A percentile compares a stretch with the other conserved stretches of the same genome.
Evolutionary conservation across 2,113 vertebrate genomes (phyloP).

Genomic region (Zingel zingel): DNA sequence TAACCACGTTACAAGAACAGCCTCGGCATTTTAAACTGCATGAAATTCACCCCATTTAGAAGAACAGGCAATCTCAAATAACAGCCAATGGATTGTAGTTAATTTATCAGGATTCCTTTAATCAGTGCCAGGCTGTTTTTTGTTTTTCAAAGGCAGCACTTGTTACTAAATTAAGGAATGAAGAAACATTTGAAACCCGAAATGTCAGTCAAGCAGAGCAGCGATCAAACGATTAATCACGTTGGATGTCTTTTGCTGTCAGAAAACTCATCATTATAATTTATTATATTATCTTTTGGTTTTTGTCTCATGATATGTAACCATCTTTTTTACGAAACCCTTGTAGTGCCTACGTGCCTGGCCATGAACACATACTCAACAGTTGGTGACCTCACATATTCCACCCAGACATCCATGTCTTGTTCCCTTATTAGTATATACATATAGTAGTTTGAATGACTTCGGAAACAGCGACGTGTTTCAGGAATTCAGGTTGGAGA

Average conservation of each 20-base stretch:
- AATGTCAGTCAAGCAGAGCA: slow-evolving; percentile 56
- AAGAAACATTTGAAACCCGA: slow-evolving; percentile 45
- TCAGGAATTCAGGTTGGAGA: slow-evolving; percentile 36
- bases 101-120: slow-evolving; percentile 52
- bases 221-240: slow-evolving; percentile 56
- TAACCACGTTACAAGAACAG: slow-evolving; percentile 30
- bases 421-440: slow-evolving; percentile 35
- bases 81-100: slow-evolving; percentile 31
- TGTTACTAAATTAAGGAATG: slow-evolving; percentile 60
- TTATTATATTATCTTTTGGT: slow-evolving; percentile 64
- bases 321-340: slow-evolving; percentile 7
- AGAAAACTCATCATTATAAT: slow-evolving; percentile 45
- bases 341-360: background rate
- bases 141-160: slow-evolving; percentile 24
- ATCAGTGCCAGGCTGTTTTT: slow-evolving; percentile 33
- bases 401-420: background rate
- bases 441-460: slow-evolving; percentile 33
- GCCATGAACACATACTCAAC: background rate
- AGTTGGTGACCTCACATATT: slow-evolving; percentile 20
- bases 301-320: slow-evolving; percentile 41
- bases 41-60: slow-evolving; percentile 47
- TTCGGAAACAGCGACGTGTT: slow-evolving; percentile 6
- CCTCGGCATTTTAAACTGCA: slow-evolving; percentile 37
- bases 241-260: slow-evolving; percentile 42
- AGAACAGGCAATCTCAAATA: slow-evolving; percentile 55